Percentiles rank a stretch among this genome's conserved stretches.
Conservation (phyloP, 2,113 vertebrate genomes). For the Capra hircus region DNA sequence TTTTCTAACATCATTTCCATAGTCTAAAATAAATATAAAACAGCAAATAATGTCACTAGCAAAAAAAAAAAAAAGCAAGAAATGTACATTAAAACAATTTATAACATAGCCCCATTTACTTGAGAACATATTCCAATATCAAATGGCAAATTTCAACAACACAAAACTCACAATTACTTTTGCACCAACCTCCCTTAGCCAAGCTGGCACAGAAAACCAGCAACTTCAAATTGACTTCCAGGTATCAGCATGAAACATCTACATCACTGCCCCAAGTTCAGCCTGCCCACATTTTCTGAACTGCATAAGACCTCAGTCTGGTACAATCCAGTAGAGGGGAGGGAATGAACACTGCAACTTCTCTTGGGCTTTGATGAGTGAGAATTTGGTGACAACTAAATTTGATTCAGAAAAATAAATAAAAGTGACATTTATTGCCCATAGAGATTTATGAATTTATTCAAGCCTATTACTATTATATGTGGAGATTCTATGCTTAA, state of each 20-base stretch:
- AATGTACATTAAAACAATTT: neutral
- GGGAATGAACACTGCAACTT: neutral
- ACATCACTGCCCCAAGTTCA: neutral
- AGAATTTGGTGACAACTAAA: neutral
- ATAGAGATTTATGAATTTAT: neutral
- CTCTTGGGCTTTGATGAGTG: neutral
- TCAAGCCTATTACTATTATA: neutral
- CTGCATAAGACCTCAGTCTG: neutral
- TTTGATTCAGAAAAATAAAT: neutral
- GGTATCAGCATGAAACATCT: neutral
- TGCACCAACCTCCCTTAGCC: neutral
- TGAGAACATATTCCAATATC: neutral
- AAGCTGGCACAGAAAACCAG: neutral
- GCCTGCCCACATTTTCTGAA: neutral
- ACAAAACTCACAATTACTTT: neutral
- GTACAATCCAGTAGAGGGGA: neutral
- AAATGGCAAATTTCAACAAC: neutral
- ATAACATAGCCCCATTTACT: neutral
- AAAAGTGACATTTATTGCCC: neutral
- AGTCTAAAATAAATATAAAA: neutral
- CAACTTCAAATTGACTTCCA: neutral
- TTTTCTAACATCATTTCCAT: neutral
- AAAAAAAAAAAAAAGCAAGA: neutral
- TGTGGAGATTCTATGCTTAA: neutral
- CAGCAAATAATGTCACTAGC: neutral